Base-by-base conservation (phyloP, 2,113 vertebrate genomes). In the Nasalis larvatus region DNA sequence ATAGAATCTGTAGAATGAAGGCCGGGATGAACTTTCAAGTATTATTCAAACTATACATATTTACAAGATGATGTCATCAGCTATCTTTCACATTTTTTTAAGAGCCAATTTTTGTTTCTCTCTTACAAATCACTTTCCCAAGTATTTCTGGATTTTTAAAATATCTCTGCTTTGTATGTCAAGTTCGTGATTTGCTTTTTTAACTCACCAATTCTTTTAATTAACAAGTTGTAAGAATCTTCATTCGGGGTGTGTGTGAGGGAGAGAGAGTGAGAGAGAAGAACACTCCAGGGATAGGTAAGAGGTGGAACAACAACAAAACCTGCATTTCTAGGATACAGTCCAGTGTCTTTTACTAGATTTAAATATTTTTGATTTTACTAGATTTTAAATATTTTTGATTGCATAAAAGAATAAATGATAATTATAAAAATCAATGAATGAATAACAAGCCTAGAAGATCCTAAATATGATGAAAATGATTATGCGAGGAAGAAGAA, bases 371-470 rank as follows among this genome's bases (percentile, higher is more conserved):
- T 91, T 52, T 73, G 6, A 74, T 81, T 89, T 66, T 68, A 47
- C 35, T 37, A 56, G 0, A 60, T 32, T 77, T 1, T 42, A 73
- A 73, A 78, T 40, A 85, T 45, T 77, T 91, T 52, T 78, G 6
- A 74, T 42, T 17, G 18, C 1, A 21, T 45, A 84, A 7, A 42
- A 66, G 21, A 81, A 52, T 63, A 2, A 47, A 68, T n/a, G 63
- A 42, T n/a, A 76, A 37, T 56, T 60, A 83, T 85, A 58, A 86
- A 17, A 95, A 86, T 89, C 40, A 45, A 12, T 74, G 12, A 52
- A 42, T 27, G 27, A 58, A 60, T 60, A 78, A 47, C 84, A 58
- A 91, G 9, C 45, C 2, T 56, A 45, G 27, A 89, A 77, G 16
- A 80, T 6, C 91, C 6, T 45, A 45, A 52, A 69, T 71, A 30